A percentile compares a stretch with the other conserved stretches of the same genome.
phyloP scores from a whole-genome alignment of 2,113 vertebrate species.

The Probosciger aterrimus region DNA sequence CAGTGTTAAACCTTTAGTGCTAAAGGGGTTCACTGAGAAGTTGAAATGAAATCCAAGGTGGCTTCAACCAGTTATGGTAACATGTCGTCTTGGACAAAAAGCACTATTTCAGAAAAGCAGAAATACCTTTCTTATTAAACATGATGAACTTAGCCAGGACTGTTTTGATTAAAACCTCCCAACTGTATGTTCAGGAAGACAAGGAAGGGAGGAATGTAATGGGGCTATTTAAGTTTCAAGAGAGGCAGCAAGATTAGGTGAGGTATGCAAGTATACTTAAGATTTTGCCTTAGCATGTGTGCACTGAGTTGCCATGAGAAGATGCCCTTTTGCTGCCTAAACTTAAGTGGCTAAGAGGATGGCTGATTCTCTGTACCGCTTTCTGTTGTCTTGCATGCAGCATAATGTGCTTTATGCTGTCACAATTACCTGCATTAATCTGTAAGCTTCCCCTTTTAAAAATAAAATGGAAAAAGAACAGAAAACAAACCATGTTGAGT shows the following conservation, averaged over 20 bases:
- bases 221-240: neutral
- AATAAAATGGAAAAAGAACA: neutral
- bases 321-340: neutral
- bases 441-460: neutral
- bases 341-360: neutral
- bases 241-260: neutral
- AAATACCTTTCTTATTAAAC: neutral
- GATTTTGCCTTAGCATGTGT: neutral
- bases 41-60: neutral
- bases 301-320: neutral
- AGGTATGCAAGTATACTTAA: neutral
- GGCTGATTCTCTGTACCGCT: neutral
- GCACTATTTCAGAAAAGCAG: neutral
- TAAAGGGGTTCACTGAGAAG: neutral
- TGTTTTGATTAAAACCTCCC: neutral
- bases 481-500: neutral
- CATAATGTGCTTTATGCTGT: neutral
- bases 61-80: neutral
- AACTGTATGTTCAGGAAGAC: neutral
- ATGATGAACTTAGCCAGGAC: neutral
- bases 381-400: neutral
- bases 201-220: neutral
- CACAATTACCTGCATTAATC: neutral
- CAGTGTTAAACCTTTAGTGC: neutral
- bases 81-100: fast-evolving